phyloP scores from a whole-genome alignment of 2,113 vertebrate genomes.

The Hypocryptadius cinnamomeus region DNA sequence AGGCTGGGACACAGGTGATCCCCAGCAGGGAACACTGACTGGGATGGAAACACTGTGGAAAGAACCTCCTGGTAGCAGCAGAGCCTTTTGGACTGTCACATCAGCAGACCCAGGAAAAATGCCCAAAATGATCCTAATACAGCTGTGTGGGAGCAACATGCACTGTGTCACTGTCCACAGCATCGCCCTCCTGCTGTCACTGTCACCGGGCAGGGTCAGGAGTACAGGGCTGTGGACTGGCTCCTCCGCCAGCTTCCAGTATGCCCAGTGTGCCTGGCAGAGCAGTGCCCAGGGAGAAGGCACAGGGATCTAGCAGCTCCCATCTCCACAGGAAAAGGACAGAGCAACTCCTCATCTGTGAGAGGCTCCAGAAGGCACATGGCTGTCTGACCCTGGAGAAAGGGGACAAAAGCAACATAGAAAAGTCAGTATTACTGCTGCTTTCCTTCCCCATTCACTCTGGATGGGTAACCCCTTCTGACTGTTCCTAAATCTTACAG shows the following conservation, averaged over 20 bases:
- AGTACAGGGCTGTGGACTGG: fast-evolving
- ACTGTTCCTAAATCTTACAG: not conserved
- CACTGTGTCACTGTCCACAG: fast-evolving
- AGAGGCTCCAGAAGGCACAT: not conserved
- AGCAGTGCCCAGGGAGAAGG: not conserved
- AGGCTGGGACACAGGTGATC: not conserved
- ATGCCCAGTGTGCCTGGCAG: not conserved
- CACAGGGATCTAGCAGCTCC: not conserved
- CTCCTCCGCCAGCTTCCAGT: not conserved
- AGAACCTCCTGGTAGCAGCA: not conserved
- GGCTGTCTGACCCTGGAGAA: not conserved
- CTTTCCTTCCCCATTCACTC: not conserved
- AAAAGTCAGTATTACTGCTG: too few relatives aligned
- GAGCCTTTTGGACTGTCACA: not conserved
- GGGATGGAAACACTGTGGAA: not conserved
- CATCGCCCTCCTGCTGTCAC: not conserved
- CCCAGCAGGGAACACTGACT: not conserved
- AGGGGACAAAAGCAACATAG: not conserved
- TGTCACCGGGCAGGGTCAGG: fast-evolving
- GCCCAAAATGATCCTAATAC: not conserved
- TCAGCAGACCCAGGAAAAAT: not conserved
- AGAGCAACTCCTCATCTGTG: not conserved
- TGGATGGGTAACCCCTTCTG: not conserved
- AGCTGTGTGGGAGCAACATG: fast-evolving
- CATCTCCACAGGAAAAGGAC: not conserved